Evolutionary conservation across 2,888 invertebrate species (phyloP).

Genomic region (Lycaena phlaeas): DNA sequence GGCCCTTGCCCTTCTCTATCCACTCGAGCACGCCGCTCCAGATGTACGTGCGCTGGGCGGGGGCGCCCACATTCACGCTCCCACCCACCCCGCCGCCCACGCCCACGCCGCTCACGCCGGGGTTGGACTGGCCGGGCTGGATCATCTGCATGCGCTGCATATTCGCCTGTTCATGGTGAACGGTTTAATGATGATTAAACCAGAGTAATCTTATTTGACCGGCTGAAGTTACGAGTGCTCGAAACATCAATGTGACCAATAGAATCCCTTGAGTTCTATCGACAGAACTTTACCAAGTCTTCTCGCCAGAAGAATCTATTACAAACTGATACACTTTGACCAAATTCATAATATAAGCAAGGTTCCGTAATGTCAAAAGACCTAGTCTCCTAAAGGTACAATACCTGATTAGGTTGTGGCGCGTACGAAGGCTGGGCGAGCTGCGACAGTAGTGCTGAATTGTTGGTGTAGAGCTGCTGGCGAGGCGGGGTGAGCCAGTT

Average conservation of each 20-base stretch:
- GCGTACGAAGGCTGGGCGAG: constrained; percentile 75
- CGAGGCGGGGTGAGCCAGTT: constrained; percentile 36
- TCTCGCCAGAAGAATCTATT: too few relatives aligned
- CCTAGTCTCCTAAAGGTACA: too few relatives aligned
- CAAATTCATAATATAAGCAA: too few relatives aligned
- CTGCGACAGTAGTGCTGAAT: constrained; percentile 74
- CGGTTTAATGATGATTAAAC: constrained; percentile 1
- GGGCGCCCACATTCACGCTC: constrained; percentile 9
- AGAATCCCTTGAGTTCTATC: too few relatives aligned
- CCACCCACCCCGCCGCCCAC: constrained; percentile 7
- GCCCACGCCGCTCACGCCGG: constrained; percentile 13
- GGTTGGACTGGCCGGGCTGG: constrained; percentile 31
- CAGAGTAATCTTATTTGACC: too few relatives aligned
- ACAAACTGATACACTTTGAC: too few relatives aligned
- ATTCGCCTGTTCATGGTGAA: constrained; percentile 21
- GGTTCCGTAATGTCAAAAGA: too few relatives aligned
- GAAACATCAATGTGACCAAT: too few relatives aligned
- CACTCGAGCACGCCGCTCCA: constrained; percentile 93
- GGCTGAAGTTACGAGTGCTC: too few relatives aligned
- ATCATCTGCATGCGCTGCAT: constrained; percentile 46
- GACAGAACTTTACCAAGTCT: too few relatives aligned
- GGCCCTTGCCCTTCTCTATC: constrained; percentile 90
- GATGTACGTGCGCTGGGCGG: constrained; percentile 55
- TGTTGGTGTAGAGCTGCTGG: constrained; percentile 50
- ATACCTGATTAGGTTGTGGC: constrained; percentile 46